A percentile compares a stretch with the other conserved stretches of the same genome.
phyloP scores from a whole-genome alignment of 2,888 invertebrate species.

The Pyrrhosoma nymphula region DNA sequence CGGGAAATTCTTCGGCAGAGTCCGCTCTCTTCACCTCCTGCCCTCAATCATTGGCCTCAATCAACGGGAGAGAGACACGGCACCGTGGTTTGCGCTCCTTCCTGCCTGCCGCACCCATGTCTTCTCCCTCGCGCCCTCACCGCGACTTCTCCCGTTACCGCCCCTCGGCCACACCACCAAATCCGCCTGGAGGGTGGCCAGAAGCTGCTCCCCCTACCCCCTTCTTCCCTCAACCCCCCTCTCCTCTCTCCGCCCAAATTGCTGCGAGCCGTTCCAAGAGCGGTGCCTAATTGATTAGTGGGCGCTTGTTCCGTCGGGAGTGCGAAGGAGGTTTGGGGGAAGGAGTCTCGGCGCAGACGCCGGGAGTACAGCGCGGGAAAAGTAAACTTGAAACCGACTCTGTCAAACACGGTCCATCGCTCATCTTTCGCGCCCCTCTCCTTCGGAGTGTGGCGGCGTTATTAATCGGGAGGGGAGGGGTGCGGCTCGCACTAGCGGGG shows the following conservation, averaged over 20 bases:
- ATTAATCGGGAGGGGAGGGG: not conserved
- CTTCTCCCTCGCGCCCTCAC: not conserved
- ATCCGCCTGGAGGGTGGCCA: slow-evolving; percentile 55
- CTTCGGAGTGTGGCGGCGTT: not conserved
- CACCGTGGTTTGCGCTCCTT: too few species aligned
- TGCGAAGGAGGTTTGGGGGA: not conserved
- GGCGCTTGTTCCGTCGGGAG: slow-evolving; percentile 21
- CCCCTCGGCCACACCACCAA: not conserved
- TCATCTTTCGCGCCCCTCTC: not conserved
- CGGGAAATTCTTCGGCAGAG: too few species aligned
- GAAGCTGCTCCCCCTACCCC: not conserved
- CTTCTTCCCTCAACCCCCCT: too few species aligned
- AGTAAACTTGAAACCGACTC: slow-evolving; percentile 29
- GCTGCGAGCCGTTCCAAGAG: slow-evolving; percentile 54
- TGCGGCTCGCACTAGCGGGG: not conserved
- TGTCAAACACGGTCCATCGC: slow-evolving; percentile 48
- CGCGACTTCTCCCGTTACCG: not conserved
- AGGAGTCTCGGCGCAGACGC: slow-evolving; percentile 30
- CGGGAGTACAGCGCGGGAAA: slow-evolving; percentile 42
- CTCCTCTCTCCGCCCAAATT: slow-evolving; percentile 30
- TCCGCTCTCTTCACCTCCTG: too few species aligned
- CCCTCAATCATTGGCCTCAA: too few species aligned
- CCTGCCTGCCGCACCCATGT: too few species aligned
- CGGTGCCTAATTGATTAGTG: slow-evolving; percentile 54
- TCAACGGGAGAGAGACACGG: too few species aligned